phyloP scores from a whole-genome alignment of 2,113 vertebrate genomes.

The Pantherophis guttatus region DNA sequence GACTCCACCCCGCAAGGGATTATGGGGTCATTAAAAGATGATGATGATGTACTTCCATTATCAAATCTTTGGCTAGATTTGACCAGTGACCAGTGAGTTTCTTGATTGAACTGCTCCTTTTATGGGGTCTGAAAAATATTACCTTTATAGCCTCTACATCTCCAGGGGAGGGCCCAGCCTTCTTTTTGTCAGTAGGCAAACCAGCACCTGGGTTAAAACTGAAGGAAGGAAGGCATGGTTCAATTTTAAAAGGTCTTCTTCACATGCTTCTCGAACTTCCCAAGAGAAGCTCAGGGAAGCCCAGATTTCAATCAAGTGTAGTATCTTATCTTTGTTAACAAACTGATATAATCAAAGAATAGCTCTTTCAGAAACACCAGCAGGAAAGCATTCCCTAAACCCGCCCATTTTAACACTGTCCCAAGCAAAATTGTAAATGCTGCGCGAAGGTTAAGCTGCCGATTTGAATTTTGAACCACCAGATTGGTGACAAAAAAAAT shows the following conservation, averaged over 20 bases:
- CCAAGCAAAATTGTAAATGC: not conserved
- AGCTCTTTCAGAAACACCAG: constrained; percentile 84
- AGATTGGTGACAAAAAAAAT: not conserved
- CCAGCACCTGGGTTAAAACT: constrained; percentile 92
- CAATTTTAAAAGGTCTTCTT: not conserved
- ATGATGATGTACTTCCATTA: too few species aligned
- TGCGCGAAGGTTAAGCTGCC: not conserved
- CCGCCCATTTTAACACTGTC: constrained; percentile 1
- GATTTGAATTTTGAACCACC: constrained; percentile 53
- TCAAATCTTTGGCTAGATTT: not conserved
- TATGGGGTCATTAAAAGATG: too few species aligned
- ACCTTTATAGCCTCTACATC: constrained; percentile 98
- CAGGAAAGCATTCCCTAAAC: not conserved
- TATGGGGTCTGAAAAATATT: not conserved
- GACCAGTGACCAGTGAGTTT: not conserved
- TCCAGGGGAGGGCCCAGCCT: constrained; percentile 83
- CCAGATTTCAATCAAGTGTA: constrained; percentile 81
- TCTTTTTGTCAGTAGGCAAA: constrained; percentile 89
- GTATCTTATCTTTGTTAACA: constrained; percentile 95
- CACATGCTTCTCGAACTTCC: constrained; percentile 76
- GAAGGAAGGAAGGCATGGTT: constrained; percentile 9
- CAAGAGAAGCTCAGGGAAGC: constrained; percentile 73
- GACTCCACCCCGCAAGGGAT: too few species aligned
- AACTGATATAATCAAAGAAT: constrained; percentile 83
- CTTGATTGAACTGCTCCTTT: not conserved